phyloP scores from a whole-genome alignment of 2,888 invertebrate genomes.

The Ichneumon xanthorius region DNA sequence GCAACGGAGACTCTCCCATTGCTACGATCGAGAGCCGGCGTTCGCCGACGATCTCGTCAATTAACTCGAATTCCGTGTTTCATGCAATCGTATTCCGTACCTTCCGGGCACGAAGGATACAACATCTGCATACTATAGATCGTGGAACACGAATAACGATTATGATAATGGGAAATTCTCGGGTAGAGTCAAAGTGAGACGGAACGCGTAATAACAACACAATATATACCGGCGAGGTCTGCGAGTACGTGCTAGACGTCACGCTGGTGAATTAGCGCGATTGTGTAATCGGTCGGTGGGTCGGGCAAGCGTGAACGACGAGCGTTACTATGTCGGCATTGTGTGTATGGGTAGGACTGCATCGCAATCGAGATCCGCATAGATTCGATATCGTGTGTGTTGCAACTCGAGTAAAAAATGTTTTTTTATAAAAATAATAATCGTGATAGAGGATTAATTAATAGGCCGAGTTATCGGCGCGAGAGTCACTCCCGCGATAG shows the following conservation, averaged over 20 bases:
- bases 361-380: neutral
- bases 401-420: neutral
- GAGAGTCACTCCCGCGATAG: conserved; percentile 19
- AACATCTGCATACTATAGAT: neutral
- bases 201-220: conserved; percentile 23
- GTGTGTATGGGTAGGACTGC: conserved; percentile 3
- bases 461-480: neutral
- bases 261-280: conserved; percentile 59
- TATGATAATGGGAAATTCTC: conserved; percentile 38
- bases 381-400: neutral
- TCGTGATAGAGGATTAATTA: neutral
- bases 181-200: conserved; percentile 26
- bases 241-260: conserved; percentile 61
- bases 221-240: conserved; percentile 18
- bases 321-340: conserved; percentile 35
- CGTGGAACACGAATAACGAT: conserved; percentile 6
- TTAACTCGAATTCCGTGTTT: conserved; percentile 5
- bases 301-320: conserved; percentile 41
- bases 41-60: neutral
- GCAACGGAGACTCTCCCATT: too few relatives aligned
- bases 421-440: neutral
- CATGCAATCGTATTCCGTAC: neutral
- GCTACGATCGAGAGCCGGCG: too few relatives aligned
- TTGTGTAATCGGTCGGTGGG: conserved; percentile 56
- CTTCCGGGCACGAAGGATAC: neutral